Conservation (phyloP, 2,888 invertebrate genomes). For the Mycogona germanica region DNA sequence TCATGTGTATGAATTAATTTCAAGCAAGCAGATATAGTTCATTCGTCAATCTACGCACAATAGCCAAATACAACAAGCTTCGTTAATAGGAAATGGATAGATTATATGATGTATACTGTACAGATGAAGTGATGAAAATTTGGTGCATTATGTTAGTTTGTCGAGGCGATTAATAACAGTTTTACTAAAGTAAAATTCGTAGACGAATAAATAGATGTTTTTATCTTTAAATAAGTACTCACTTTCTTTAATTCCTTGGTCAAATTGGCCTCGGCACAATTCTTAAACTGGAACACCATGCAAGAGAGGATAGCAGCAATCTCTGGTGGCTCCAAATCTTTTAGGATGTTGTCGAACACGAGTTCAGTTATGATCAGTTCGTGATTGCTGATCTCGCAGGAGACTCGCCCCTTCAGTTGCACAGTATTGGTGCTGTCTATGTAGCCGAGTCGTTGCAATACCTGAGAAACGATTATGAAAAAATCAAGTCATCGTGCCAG, state of each 20-base stretch:
- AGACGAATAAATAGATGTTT: too few species aligned
- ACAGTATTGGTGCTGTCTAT: conserved; percentile 62
- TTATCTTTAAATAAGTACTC: too few species aligned
- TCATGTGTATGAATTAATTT: background rate
- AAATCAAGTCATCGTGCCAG: background rate
- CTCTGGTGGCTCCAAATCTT: conserved; percentile 72
- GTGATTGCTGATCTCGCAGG: conserved; percentile 67
- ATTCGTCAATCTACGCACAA: background rate
- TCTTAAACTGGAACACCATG: conserved; percentile 73
- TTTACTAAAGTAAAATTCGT: too few species aligned
- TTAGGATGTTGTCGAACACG: conserved; percentile 77
- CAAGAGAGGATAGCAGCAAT: conserved; percentile 89
- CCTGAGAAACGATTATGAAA: conserved; percentile 1
- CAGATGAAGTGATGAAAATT: too few species aligned
- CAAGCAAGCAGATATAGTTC: background rate
- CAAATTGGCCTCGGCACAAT: conserved; percentile 34
- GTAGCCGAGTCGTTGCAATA: conserved; percentile 57
- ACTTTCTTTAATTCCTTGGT: conserved; percentile 5
- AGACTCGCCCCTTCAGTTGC: conserved; percentile 68
- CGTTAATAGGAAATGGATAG: too few species aligned
- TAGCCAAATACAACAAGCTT: too few species aligned
- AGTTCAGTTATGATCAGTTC: conserved; percentile 90
- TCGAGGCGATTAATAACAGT: too few species aligned
- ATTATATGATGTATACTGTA: too few species aligned
- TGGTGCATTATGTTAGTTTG: too few species aligned